Base-by-base conservation (phyloP, 64 coral and sea anemone genomes). In the Montipora efflorescens region DNA sequence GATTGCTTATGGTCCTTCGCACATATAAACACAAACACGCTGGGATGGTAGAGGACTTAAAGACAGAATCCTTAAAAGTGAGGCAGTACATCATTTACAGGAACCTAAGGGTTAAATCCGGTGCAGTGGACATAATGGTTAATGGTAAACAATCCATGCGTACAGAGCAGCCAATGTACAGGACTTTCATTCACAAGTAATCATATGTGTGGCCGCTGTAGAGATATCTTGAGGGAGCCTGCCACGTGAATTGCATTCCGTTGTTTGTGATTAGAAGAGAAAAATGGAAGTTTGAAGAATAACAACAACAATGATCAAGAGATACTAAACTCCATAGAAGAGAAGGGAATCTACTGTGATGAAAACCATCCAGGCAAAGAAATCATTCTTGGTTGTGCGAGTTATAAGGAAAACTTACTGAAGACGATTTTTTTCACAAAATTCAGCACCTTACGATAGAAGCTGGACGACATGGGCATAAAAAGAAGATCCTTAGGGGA, bases 401-500 rank as follows among this genome's bases (percentile, higher is more conserved):
- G 78, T 80, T 50, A 10, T 80, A 74, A 74, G 71, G 71, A 74
- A 74, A 74, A 28, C 16, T 74, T 74, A 74, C 71, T 25, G 71
- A 74, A 74, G 71, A 25, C 71, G 22, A 74, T 74, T 74, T 1
- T 25, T 74, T 74, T 21, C 71, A 74, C 0, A 74, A 74, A 74
- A 74, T 74, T 74, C 71, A 74, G 71, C 22, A 74, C 71, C 71
- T 74, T 25, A 45, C 0, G 71, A 74, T 28, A 74, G 22, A 74
- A 52, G 89, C 59, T 28, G 77, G 92, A 94, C 53, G 53, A 57
- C 71, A 8, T 23, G 0, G 53, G 53, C 53, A 57, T 57, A 74
- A 74, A 74, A 74, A 74, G 71, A 74, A 25, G 71, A 74, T 74
- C 23, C 18, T 74, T 10, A 21, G 71, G 71, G 71, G 71, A 74